Base-by-base conservation (phyloP, 1,140 invertebrate species). In the Drosophila mojavensis region DNA sequence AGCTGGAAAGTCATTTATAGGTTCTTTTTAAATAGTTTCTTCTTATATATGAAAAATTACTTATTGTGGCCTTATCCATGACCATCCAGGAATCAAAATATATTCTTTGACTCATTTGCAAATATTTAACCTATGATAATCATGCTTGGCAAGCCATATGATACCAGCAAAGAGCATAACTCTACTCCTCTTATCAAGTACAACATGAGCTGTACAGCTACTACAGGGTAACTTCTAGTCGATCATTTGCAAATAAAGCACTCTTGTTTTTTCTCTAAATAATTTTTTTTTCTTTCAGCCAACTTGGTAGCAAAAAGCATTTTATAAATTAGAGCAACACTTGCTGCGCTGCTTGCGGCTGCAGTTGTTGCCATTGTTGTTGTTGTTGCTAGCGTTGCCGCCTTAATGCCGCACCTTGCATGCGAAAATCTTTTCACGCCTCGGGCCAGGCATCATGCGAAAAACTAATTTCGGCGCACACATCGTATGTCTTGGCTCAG, bases 241-340 rank as follows among this genome's bases (percentile, higher is more conserved):
- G 24, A 11, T 28, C 47, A 45, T 11, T 56, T 13, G 7, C 39
- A 3, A 3, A 5, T n/a, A 3, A 10, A 54, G 9, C 36, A 15
- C 51, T 54, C 10, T 45, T 48, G 15, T 15, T 68, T 71, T 79
- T 43, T 62, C 11, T 56, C 50, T 30, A 24, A 61, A 41, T 3
- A 56, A 28, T 43, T 53, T 17, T 45, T 77, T 85, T 51, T 39
- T 17, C 26, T 75, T 81, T 30, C 39, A 47, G 64, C 62, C 51
- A 73, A 72, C 17, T 81, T 85, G 75, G 82, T 89, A 83, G 79
- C 84, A 68, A 53, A 85, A 82, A 82, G 75, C 81, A 68, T 89
- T 89, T 88, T 89, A 89, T 90, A 89, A 89, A 89, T 89, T 84
- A 79, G 85, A 89, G 84, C 84, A 89, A 81, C 85, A 89, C 84